Evolutionary conservation across 2,113 vertebrate species (phyloP).

Genomic region (Eptesicus fuscus): DNA sequence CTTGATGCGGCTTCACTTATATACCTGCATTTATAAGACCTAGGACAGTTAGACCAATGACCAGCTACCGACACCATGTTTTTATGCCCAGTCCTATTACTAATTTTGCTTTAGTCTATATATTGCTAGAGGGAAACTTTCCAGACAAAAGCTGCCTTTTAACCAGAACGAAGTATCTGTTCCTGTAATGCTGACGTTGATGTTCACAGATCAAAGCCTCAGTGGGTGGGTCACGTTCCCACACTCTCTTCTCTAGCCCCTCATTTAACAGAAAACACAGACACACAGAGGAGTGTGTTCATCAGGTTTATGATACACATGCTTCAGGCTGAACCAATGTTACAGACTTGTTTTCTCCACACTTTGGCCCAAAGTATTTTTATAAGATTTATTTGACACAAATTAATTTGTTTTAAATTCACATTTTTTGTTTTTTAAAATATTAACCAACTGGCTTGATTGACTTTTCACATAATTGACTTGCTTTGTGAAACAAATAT

Average conservation of each 20-base stretch:
- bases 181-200: background rate
- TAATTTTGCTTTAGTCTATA: constrained; percentile 20
- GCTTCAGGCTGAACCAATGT: background rate
- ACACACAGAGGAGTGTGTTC: background rate
- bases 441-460: background rate
- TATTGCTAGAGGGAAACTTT: constrained; percentile 35
- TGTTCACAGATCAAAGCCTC: constrained; percentile 34
- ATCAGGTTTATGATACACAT: background rate
- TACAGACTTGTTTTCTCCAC: background rate
- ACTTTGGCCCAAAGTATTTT: background rate
- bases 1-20: background rate
- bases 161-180: background rate
- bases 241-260: background rate
- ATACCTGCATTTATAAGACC: background rate
- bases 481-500: background rate
- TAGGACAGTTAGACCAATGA: background rate
- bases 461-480: background rate
- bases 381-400: background rate
- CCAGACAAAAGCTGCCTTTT: constrained; percentile 55
- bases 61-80: background rate
- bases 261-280: background rate
- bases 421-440: background rate
- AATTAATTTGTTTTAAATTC: background rate
- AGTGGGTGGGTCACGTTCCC: background rate
- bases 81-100: background rate